Evolutionary conservation across 2,888 invertebrate genomes (phyloP), one percentile per base, ranked within the genome.

Genomic region (Arrhopalites spinosus): DNA sequence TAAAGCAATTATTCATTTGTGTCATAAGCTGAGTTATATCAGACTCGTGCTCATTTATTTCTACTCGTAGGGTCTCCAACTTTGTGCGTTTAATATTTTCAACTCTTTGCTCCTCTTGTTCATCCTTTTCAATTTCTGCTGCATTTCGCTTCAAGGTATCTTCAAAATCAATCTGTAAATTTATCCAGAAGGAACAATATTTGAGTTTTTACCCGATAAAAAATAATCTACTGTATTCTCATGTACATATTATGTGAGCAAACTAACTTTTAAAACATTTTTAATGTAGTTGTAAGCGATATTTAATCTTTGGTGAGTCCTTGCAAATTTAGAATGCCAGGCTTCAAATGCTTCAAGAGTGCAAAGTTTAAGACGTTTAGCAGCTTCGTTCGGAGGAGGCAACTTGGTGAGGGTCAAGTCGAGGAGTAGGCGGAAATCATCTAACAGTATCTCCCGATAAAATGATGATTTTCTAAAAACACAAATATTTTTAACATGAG

Each of bases 381-480:
- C 88, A 17, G 85, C 86, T 73, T 83, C 77, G 74, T 85, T 84
- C 2, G 89, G 89, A 50, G 86, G 86, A 1, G 89, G 89, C n/a
- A 89, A 84, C 25, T 84, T 83, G 78, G 87, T 88, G 17, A 87
- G 83, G 20, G 87, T 86, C 17, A 88, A 83, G 77, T 87, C 86
- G 73, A 88, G 81, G 78, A 88, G 85, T 0, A 82, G 78, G 63
- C 87, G 86, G 74, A 89, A 85, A 77, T 88, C 85, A 70, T 86
- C 86, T 2, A 87, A 83, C 20, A 87, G 84, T 7, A 87, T 82
- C 78, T 87, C 85, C 75, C 89, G 84, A 78, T 89, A 89, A 36
- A 81, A 82, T 82, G 88, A 87, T 17, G 88, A 89, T 79, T 87
- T 84, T 78, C 85, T 84, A 73, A 5, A 75, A 72, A 47, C 59